These are phyloP conservation scores for Arnoldichthys spilopterus DNA, from an alignment of 2,797 vertebrate species.

Conservation along the genomic window DNA sequence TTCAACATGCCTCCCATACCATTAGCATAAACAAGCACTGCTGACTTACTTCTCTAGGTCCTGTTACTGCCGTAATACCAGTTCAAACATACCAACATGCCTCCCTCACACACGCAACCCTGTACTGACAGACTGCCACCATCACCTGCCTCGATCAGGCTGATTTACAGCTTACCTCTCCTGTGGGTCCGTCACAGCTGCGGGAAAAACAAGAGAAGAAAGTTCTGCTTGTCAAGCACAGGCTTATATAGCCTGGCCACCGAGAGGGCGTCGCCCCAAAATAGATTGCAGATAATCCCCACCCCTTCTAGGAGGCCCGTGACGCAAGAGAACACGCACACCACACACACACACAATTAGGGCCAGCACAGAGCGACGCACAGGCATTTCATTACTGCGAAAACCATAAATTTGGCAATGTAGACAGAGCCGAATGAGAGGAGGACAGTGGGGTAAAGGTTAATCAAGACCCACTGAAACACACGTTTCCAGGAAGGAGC, in stretches of 20 bases:
- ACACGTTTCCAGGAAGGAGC: neutral
- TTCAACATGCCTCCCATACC: neutral
- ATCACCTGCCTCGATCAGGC: neutral
- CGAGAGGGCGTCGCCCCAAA: conserved; percentile 74
- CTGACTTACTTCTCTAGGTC: neutral
- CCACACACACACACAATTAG: conserved; percentile 33
- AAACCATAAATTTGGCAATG: neutral
- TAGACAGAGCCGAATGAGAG: neutral
- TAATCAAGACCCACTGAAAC: neutral
- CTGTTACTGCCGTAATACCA: neutral
- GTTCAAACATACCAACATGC: neutral
- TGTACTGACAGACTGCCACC: neutral
- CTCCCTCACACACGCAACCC: neutral
- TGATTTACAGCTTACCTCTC: conserved; percentile 46
- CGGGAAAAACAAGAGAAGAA: conserved; percentile 79
- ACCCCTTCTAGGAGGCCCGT: conserved; percentile 67
- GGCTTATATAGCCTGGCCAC: conserved; percentile 84
- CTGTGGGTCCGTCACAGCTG: conserved; percentile 56
- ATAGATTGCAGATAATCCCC: conserved; percentile 76
- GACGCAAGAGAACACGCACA: conserved; percentile 55
- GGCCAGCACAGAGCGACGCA: neutral
- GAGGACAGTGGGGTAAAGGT: neutral
- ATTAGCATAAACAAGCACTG: neutral
- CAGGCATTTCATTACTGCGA: neutral
- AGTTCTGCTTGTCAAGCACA: conserved; percentile 78